Evolutionary conservation across 2,888 invertebrate genomes (phyloP).

Genomic region (Lepidocyrtoides sp.): DNA sequence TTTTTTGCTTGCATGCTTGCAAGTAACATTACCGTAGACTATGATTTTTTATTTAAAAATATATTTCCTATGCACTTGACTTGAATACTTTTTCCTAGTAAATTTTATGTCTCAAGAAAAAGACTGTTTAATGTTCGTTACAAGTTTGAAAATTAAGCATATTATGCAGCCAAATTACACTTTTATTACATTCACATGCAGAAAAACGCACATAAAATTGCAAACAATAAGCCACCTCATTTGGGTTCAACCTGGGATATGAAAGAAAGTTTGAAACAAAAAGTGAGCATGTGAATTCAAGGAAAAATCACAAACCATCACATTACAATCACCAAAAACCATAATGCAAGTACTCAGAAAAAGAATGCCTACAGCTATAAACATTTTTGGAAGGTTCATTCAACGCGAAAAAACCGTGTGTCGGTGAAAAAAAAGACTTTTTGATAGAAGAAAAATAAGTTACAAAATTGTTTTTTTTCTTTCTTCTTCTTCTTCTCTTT

Average conservation of each 20-base stretch:
- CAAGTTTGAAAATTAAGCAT: conserved; percentile 25
- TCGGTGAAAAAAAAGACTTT: conserved; percentile 54
- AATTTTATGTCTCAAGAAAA: background rate
- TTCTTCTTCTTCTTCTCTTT: background rate
- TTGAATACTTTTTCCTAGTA: background rate
- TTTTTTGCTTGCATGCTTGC: conserved; percentile 7
- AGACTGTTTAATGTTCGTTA: background rate
- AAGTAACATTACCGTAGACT: background rate
- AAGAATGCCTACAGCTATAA: conserved; percentile 59
- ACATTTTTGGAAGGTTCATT: conserved; percentile 66
- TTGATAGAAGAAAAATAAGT: conserved; percentile 56
- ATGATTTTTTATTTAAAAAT: background rate
- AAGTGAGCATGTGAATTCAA: conserved; percentile 66
- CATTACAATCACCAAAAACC: conserved; percentile 3
- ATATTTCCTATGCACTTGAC: conserved; percentile 14
- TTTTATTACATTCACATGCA: conserved; percentile 27
- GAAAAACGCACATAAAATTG: conserved; percentile 38
- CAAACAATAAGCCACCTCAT: conserved; percentile 37
- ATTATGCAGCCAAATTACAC: conserved; percentile 31
- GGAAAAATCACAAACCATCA: conserved; percentile 48
- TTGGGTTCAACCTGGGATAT: background rate
- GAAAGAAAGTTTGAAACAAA: conserved; percentile 51
- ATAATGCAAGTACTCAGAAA: background rate
- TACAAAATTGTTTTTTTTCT: conserved; percentile 37
- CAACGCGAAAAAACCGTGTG: conserved; percentile 67